Conservation (phyloP, 1,140 invertebrate species). For the Aphaenogaster floridana region DNA sequence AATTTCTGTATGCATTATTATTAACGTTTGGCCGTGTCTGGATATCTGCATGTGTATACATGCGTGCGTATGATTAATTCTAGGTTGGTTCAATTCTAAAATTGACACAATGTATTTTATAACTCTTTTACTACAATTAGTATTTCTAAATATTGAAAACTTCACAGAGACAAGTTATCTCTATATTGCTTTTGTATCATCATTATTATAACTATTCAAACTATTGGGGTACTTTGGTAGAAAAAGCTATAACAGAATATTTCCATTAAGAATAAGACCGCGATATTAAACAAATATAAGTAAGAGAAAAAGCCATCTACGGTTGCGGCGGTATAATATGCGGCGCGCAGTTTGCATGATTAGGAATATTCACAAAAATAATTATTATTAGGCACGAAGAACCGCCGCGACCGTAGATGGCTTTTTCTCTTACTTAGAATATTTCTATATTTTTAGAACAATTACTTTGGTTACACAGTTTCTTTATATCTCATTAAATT, state of each 20-base stretch:
- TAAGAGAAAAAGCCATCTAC: too few species aligned
- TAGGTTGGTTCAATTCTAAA: background rate
- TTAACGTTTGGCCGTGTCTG: constrained; percentile 11
- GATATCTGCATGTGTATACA: background rate
- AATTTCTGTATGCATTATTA: constrained; percentile 60
- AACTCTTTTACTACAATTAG: background rate
- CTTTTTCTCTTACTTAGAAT: too few species aligned
- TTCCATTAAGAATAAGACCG: too few species aligned
- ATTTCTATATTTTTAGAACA: background rate
- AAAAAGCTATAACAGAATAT: background rate
- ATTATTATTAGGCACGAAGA: too few species aligned
- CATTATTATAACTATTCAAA: background rate
- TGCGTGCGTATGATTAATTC: constrained; percentile 10
- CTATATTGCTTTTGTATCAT: background rate
- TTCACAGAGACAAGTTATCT: background rate
- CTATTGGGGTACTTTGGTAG: background rate
- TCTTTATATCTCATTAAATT: background rate
- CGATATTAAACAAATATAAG: too few species aligned
- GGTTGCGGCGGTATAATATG: too few species aligned
- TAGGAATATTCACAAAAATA: too few species aligned
- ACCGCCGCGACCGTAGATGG: too few species aligned
- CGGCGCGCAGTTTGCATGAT: too few species aligned
- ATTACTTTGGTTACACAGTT: background rate
- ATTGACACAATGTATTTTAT: background rate
- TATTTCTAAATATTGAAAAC: background rate